These are phyloP conservation scores for Paradoxurus hermaphroditus DNA, from an alignment of 2,113 vertebrate species.

Conservation along the genomic window DNA sequence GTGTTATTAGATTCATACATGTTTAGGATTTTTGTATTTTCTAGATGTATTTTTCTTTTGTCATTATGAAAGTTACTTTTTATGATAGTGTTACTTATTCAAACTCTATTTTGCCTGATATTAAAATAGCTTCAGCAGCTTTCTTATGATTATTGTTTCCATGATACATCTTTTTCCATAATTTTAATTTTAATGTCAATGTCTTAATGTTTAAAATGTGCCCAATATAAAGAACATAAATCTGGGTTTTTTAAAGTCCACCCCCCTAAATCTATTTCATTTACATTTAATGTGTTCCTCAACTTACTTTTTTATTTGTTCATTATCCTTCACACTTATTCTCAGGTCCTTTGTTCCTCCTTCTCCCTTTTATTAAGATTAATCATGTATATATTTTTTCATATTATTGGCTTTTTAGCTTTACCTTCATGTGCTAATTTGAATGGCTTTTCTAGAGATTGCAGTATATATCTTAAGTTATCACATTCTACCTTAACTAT, in stretches of 20 bases:
- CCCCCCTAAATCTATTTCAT: neutral
- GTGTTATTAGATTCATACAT: neutral
- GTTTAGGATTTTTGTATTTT: neutral
- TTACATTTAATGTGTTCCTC: neutral
- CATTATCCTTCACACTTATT: neutral
- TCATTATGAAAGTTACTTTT: neutral
- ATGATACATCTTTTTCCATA: neutral
- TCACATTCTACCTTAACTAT: neutral
- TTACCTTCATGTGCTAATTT: neutral
- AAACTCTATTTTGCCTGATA: neutral
- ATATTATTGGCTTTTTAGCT: neutral
- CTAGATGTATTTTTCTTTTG: neutral
- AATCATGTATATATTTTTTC: neutral
- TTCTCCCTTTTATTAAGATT: neutral
- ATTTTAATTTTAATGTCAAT: neutral
- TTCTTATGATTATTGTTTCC: neutral
- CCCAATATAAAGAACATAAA: neutral
- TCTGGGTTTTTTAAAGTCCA: neutral
- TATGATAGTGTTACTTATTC: neutral
- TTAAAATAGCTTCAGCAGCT: neutral
- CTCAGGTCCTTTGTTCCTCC: neutral
- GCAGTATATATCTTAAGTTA: neutral
- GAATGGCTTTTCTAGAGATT: neutral
- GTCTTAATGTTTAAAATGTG: neutral
- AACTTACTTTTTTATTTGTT: neutral